phyloP scores from a whole-genome alignment of 2,797 vertebrate species.

The Pyrocephalus nanus region DNA sequence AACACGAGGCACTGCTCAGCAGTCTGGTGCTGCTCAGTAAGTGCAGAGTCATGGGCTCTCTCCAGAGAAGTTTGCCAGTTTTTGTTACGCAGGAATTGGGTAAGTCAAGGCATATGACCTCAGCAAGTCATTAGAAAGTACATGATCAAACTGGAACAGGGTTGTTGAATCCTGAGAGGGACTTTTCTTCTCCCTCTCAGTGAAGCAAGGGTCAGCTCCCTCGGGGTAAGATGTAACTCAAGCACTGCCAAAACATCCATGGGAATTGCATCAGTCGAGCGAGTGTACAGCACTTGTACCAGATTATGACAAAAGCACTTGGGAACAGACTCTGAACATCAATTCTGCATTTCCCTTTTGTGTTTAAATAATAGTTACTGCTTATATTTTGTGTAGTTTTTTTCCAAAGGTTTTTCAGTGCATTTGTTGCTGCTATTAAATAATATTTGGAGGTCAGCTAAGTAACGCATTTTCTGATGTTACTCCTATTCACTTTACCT shows the following conservation, averaged over 20 bases:
- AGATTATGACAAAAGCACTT: slow-evolving; percentile 13
- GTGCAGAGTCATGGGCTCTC: slow-evolving; percentile 23
- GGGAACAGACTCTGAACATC: not conserved
- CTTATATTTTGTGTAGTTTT: not conserved
- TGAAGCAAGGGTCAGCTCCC: slow-evolving; percentile 32
- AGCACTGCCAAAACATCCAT: slow-evolving; percentile 18
- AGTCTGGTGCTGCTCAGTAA: not conserved
- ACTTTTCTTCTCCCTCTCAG: not conserved
- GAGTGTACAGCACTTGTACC: not conserved
- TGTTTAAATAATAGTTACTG: not conserved
- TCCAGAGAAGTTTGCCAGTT: not conserved
- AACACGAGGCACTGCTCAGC: not conserved
- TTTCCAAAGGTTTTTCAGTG: not conserved
- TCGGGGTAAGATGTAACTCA: not conserved
- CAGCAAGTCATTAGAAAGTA: not conserved
- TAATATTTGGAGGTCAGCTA: not conserved
- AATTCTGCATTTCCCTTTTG: not conserved
- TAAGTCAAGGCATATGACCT: not conserved
- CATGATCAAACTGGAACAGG: not conserved
- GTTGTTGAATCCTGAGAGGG: not conserved
- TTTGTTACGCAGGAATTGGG: not conserved
- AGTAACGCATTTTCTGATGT: not conserved
- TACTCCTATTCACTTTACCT: not conserved
- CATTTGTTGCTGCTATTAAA: not conserved
- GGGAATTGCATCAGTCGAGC: slow-evolving; percentile 41